Percentiles rank a stretch among this genome's conserved stretches.
Evolutionary conservation across 2,113 vertebrate species (phyloP).

Genomic region (Atrichornis clamosus): DNA sequence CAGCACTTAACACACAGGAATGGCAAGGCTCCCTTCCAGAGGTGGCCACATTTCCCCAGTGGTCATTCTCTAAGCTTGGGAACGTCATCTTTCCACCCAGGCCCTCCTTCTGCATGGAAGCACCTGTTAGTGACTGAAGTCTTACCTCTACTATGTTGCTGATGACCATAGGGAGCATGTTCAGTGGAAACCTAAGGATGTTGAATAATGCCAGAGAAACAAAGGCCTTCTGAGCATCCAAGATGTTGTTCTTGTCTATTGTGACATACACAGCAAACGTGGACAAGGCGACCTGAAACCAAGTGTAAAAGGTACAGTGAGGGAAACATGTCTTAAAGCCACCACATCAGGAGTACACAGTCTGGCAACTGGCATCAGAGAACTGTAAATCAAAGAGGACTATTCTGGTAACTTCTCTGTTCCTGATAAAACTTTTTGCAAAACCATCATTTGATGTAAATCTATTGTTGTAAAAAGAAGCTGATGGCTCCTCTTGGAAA

Average conservation of each 20-base stretch:
- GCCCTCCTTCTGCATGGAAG: neutral
- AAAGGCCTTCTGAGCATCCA: conserved; percentile 93
- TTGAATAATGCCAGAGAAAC: conserved; percentile 92
- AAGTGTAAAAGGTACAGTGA: neutral
- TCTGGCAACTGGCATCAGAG: neutral
- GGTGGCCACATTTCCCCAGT: neutral
- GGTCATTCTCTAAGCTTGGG: neutral
- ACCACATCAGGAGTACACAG: neutral
- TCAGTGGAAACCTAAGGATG: conserved; percentile 92
- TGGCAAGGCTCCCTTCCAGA: neutral
- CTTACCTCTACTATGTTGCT: conserved; percentile 92
- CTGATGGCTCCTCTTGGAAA: neutral
- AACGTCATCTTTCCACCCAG: neutral
- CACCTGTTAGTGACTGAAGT: neutral
- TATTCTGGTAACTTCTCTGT: neutral
- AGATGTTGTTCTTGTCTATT: conserved; percentile 72
- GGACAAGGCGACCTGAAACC: conserved; percentile 77
- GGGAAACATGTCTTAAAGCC: neutral
- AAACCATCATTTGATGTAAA: neutral
- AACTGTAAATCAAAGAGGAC: neutral
- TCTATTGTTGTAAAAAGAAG: neutral
- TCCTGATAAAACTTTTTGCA: neutral
- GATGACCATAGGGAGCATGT: conserved; percentile 96
- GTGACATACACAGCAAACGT: conserved; percentile 87
- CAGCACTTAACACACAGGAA: neutral